These are phyloP conservation scores for Phataginus tetradactyla DNA, from an alignment of 2,797 vertebrate genomes.

Conservation along the genomic window DNA sequence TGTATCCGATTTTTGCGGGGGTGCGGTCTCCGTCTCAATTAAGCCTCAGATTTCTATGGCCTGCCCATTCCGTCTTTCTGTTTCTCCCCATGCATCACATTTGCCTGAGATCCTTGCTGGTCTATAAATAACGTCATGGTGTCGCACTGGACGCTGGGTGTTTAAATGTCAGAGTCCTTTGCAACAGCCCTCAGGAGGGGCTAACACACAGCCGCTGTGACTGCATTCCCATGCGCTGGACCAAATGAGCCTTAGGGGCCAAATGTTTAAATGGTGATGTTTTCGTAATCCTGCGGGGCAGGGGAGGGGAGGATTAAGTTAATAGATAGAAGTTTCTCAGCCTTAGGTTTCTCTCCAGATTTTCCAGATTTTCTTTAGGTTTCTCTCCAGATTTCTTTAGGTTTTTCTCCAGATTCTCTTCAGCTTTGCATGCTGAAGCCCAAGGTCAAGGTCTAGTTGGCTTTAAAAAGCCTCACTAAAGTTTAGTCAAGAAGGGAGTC, in stretches of 20 bases:
- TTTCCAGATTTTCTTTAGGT: background rate
- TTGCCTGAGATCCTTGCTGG: background rate
- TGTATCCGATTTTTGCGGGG: conserved; percentile 6
- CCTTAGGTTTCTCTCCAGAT: background rate
- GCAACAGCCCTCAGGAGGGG: background rate
- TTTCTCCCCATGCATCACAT: conserved; percentile 45
- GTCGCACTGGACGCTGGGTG: background rate
- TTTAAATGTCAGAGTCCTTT: conserved; percentile 10
- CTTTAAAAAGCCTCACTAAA: background rate
- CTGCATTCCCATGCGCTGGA: background rate
- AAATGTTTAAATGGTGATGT: background rate
- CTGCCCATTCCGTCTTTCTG: conserved; percentile 48
- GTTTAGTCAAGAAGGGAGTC: background rate
- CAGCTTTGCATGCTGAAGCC: background rate
- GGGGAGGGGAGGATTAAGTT: background rate
- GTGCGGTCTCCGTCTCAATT: conserved; percentile 30
- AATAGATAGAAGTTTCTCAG: background rate
- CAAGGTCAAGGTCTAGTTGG: background rate
- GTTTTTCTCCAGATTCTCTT: background rate
- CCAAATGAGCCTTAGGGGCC: background rate
- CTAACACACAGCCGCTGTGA: background rate
- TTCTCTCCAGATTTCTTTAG: background rate
- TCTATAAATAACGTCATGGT: conserved; percentile 65
- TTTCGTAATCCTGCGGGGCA: background rate
- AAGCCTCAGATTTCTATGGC: conserved; percentile 8